Evolutionary conservation across 2,888 invertebrate species (phyloP).

Genomic region (Charanyca ferruginea): DNA sequence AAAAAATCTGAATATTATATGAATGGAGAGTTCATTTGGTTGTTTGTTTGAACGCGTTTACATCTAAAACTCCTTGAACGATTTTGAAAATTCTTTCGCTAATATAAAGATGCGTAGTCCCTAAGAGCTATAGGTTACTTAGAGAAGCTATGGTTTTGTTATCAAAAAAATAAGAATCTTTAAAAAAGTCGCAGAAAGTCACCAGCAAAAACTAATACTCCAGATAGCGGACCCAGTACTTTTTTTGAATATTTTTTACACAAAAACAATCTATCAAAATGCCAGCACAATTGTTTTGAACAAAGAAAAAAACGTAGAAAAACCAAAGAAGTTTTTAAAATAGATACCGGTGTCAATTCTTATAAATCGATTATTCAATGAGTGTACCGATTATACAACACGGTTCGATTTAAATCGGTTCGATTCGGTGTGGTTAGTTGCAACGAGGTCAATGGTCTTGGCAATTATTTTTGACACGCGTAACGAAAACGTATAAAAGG

Average conservation of each 20-base stretch:
- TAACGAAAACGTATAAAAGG: conserved; percentile 18
- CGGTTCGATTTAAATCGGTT: conserved; percentile 58
- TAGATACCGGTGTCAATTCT: conserved; percentile 56
- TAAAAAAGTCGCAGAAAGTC: too few species aligned
- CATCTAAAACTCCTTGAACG: too few species aligned
- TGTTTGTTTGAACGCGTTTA: too few species aligned
- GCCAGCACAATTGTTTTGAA: conserved; percentile 34
- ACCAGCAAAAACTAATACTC: too few species aligned
- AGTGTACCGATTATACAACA: conserved; percentile 62
- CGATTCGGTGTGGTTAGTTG: conserved; percentile 44
- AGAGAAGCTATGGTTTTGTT: too few species aligned
- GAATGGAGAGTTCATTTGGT: too few species aligned
- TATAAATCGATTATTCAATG: conserved; percentile 65
- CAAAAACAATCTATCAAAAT: conserved; percentile 41
- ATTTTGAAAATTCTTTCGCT: too few species aligned
- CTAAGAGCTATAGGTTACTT: too few species aligned
- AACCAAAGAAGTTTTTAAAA: conserved; percentile 35
- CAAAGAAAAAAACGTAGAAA: conserved; percentile 43
- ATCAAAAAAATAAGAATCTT: too few species aligned
- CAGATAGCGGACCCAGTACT: too few species aligned
- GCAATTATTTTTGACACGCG: conserved; percentile 61
- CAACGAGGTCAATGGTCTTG: conserved; percentile 59
- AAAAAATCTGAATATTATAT: too few species aligned
- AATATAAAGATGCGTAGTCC: too few species aligned
- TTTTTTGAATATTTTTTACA: conserved; percentile 34